Conservation (phyloP, 1,140 invertebrate species). For the Sitophilus oryzae region DNA sequence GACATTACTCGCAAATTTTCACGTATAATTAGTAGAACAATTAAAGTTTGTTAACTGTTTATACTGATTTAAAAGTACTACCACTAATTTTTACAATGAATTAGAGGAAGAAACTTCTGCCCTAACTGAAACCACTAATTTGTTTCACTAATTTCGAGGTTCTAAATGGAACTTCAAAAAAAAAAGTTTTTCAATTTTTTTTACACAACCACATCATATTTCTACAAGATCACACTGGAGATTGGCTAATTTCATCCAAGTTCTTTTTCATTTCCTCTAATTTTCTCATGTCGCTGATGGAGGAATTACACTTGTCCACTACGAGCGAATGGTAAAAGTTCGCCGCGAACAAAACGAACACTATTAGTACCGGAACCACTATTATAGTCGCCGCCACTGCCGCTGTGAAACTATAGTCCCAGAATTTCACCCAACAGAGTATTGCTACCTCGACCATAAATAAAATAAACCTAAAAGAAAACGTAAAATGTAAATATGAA, state of each 20-base stretch:
- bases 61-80: no score
- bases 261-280: conserved; percentile 66
- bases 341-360: conserved; percentile 82
- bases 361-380: conserved; percentile 80
- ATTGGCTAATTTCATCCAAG: conserved; percentile 51
- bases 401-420: conserved; percentile 71
- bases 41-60: no score
- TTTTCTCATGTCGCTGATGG: conserved; percentile 60
- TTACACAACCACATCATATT: no score
- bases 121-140: no score
- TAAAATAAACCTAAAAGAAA: conserved; percentile 73
- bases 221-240: background rate
- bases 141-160: no score
- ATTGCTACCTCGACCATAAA: conserved; percentile 77
- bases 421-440: conserved; percentile 85
- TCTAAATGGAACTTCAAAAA: no score
- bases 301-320: conserved; percentile 70
- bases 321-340: conserved; percentile 87
- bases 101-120: no score
- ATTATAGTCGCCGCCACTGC: conserved; percentile 79
- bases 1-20: no score
- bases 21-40: no score
- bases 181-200: no score
- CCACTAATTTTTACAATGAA: no score
- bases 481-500: no score